Percentiles rank a stretch among this genome's conserved stretches.
Evolutionary conservation across 2,797 vertebrate genomes (phyloP).

Genomic region (Hippoglossus hippoglossus): DNA sequence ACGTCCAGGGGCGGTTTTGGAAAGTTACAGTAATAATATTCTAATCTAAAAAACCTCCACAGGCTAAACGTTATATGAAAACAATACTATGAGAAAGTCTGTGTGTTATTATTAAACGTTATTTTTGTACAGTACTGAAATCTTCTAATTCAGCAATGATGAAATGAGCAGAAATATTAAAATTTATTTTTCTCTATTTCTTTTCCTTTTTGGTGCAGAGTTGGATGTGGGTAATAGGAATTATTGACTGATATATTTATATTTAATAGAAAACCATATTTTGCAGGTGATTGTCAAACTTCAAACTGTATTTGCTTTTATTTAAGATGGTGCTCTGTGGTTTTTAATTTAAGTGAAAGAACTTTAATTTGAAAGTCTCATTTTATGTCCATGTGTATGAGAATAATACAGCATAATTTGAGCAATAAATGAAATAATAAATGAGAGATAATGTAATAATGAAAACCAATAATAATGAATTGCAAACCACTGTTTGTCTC

Average conservation of each 20-base stretch:
- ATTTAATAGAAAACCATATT: slow-evolving; percentile 18
- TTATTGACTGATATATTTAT: slow-evolving; percentile 26
- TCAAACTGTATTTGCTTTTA: slow-evolving; percentile 44
- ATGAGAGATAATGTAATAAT: slow-evolving; percentile 35
- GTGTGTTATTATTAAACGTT: slow-evolving; percentile 25
- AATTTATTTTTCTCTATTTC: background rate
- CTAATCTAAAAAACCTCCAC: background rate
- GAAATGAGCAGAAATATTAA: background rate
- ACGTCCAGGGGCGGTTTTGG: background rate
- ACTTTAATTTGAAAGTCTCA: slow-evolving; percentile 24
- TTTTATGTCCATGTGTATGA: slow-evolving; percentile 35
- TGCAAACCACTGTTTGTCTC: slow-evolving; percentile 29
- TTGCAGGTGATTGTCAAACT: slow-evolving; percentile 18
- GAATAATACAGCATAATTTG: slow-evolving; percentile 41
- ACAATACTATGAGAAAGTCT: slow-evolving; percentile 2
- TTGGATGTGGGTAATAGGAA: slow-evolving; percentile 8
- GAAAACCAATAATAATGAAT: slow-evolving; percentile 33
- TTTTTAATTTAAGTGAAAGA: slow-evolving; percentile 17
- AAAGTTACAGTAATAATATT: slow-evolving; percentile 7
- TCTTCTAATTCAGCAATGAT: slow-evolving; percentile 18
- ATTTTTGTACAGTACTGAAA: slow-evolving; percentile 41
- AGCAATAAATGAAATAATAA: slow-evolving; percentile 60
- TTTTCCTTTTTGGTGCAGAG: slow-evolving; percentile 11
- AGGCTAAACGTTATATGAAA: slow-evolving; percentile 5
- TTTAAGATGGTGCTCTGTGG: slow-evolving; percentile 38